These are phyloP conservation scores for Cottus gobio DNA, from an alignment of 2,113 vertebrate genomes.

Conservation along the genomic window DNA sequence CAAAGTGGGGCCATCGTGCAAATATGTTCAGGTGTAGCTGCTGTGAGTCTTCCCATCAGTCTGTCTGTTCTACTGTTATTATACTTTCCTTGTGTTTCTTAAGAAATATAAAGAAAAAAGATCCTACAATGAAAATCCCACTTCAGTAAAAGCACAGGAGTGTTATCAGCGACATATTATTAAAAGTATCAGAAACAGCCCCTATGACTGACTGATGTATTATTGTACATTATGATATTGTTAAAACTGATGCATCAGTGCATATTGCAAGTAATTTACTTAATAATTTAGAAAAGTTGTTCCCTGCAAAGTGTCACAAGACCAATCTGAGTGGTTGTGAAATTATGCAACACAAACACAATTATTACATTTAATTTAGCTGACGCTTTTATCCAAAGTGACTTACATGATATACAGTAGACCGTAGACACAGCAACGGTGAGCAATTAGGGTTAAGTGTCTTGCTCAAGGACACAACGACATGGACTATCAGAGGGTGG, in stretches of 20 bases:
- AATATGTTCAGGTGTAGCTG: slow-evolving; percentile 51
- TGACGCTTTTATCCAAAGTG: too few relatives aligned
- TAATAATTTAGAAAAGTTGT: neutral
- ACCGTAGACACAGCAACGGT: too few relatives aligned
- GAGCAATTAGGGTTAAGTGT: too few relatives aligned
- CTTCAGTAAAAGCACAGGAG: neutral
- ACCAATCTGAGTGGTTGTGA: neutral
- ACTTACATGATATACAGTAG: too few relatives aligned
- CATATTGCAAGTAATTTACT: neutral
- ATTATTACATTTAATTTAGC: too few relatives aligned
- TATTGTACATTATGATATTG: neutral
- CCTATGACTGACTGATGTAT: neutral
- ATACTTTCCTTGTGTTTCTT: neutral
- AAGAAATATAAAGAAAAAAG: neutral
- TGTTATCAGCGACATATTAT: too few relatives aligned
- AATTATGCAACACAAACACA: neutral
- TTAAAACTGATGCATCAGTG: neutral
- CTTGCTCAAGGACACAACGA: too few relatives aligned
- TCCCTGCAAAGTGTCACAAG: neutral
- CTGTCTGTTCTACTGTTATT: slow-evolving; percentile 11
- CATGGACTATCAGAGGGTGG: too few relatives aligned
- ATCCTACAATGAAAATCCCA: neutral
- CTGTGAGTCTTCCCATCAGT: neutral
- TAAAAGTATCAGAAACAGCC: neutral
- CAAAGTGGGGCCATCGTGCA: slow-evolving; percentile 68